Base-by-base conservation (phyloP, 2,797 vertebrate genomes). In the Merluccius polli region DNA sequence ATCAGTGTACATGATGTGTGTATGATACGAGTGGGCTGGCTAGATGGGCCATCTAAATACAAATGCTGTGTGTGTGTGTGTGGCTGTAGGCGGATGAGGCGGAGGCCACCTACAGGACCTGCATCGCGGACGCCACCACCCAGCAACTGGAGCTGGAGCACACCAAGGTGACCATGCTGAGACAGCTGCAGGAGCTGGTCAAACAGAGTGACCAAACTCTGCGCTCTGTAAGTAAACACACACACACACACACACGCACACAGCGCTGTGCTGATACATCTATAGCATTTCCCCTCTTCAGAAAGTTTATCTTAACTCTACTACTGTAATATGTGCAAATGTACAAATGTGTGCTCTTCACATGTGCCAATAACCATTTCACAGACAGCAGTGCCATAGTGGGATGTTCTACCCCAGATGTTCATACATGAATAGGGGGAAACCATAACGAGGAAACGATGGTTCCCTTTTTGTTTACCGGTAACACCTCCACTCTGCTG, bases 111-210 rank as follows among this genome's bases (percentile, higher is more conserved):
- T 99, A 99, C n/a, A 90, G 94, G 29, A 97, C 96, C 0, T 98
- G 97, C 0, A 93, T 99, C 4, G 97, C 97, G 0, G 98, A 98
- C 0, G 96, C 96, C 1, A 97, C 94, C 77, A 93, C 96, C 0
- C 96, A 98, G 90, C 96, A 96, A 84, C 95, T 95, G 90, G 97
- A 98, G 87, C 89, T 98, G 89, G 97, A 99, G 83, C 96, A 99
- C 87, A 95, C 94, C 21, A 99, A 99, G 90, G 97, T 99, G 89
- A 98, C 95, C 0, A 94, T 95, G 2, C 88, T 99, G 84, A 86
- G 96, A 29, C 96, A 96, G 86, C 94, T 99, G 82, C 98, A 99
- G 48, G 98, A 99, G 67, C 71, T 99, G 84, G 95, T 99, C 90
- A 96, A 95, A 67, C 97, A 99, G 92, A 98, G 94, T 0, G 98